These are phyloP conservation scores for Philopedon plagiatum DNA, from an alignment of 2,888 invertebrate species.

Conservation along the genomic window DNA sequence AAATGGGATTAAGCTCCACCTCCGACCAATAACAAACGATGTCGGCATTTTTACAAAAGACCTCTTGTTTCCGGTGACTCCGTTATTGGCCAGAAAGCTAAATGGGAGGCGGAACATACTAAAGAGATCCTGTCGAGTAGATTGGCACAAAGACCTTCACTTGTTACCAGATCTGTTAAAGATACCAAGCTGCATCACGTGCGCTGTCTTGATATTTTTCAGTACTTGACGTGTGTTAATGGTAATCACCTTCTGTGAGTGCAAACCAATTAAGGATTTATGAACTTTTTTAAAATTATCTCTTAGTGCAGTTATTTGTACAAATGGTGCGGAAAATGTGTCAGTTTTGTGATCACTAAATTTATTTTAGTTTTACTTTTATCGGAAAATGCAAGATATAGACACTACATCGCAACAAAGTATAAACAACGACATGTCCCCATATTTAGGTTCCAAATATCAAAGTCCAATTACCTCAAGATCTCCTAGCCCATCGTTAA, in stretches of 20 bases:
- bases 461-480: constrained; percentile 66
- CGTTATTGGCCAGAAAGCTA: constrained; percentile 54
- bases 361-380: constrained; percentile 26
- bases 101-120: constrained; percentile 59
- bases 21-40: constrained; percentile 56
- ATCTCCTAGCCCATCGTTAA: constrained; percentile 69
- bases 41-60: constrained; percentile 60
- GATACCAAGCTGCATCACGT: constrained; percentile 62
- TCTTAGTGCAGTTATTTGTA: constrained; percentile 33
- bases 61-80: constrained; percentile 52
- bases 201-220: constrained; percentile 53
- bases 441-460: constrained; percentile 66
- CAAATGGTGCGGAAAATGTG: constrained; percentile 45
- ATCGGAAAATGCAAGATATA: constrained; percentile 66
- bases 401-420: constrained; percentile 61
- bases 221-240: constrained; percentile 49
- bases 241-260: constrained; percentile 35
- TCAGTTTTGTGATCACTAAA: constrained; percentile 41
- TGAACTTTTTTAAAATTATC: background rate
- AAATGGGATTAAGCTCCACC: constrained; percentile 55
- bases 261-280: constrained; percentile 41
- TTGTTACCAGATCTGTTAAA: constrained; percentile 67
- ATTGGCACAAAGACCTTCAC: constrained; percentile 63
- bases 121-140: constrained; percentile 60
- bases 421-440: constrained; percentile 64